Base-by-base conservation (phyloP, 2,888 invertebrate species). In the Melieria picta region DNA sequence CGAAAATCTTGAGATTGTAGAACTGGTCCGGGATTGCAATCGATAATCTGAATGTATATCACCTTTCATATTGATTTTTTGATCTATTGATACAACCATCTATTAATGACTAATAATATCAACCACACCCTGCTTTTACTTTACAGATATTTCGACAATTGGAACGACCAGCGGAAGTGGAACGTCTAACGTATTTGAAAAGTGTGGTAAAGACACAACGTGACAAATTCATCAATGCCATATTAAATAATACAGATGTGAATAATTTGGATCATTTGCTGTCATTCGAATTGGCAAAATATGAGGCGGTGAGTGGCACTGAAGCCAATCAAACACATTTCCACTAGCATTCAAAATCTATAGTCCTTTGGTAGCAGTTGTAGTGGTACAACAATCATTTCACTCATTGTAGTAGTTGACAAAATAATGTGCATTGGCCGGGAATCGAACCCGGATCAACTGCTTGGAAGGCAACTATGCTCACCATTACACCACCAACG, bases 81-180 rank as follows among this genome's bases (percentile, higher is more conserved):
- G 30, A 30, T 30, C 0, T 30, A 30, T 30, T 30, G 30, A 30
- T 30, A 30, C 30, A 30, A 30, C 30, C 30, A 30, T 30, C 30
- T 2, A 30, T 30, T 3, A 30, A 30, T 3, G 3, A 30, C 30
- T 3, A 30, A 30, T 30, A 30, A 30, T 30, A 30, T 30, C 30
- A 30, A 30, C 30, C 2, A 30, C 30, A 2, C 30, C 2, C 30
- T 30, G 30, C 30, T 30, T 30, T 30, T 30, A 30, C 45, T 46
- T 50, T 58, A 60, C 75, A 94, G 95, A 91, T 95, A 71, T 95
- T 95, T 82, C 90, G 92, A 58, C 90, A 91, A 63, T 88, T 95
- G 73, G 95, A 95, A 86, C 90, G 92, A 79, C 94, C 94, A 4
- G 92, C 92, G 0, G 94, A 94, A 88, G 85, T 92, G 79, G 89